These are phyloP conservation scores for Triplophysa tibetana DNA, from an alignment of 2,113 vertebrate genomes.

Conservation along the genomic window DNA sequence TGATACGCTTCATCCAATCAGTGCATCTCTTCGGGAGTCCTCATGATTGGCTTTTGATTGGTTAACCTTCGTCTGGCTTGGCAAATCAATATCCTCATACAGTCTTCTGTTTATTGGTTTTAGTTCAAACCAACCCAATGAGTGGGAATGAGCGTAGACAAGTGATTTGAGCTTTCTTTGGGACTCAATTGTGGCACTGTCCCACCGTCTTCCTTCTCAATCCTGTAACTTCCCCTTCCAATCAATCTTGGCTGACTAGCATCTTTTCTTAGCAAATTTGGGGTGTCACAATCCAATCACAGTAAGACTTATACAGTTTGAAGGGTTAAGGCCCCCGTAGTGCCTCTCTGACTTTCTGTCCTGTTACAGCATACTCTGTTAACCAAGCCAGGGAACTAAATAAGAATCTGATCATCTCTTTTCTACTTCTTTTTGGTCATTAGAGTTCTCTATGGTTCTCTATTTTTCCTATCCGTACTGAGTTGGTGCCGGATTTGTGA, in stretches of 20 bases:
- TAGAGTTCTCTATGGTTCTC: not conserved
- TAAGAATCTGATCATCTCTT: not conserved
- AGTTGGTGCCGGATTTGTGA: not conserved
- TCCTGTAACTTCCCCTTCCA: not conserved
- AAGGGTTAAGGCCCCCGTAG: too few relatives aligned
- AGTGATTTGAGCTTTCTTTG: not conserved
- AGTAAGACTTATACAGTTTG: too few relatives aligned
- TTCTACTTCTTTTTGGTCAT: not conserved
- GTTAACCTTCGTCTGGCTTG: constrained; percentile 32
- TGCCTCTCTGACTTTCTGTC: too few relatives aligned
- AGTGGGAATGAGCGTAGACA: not conserved
- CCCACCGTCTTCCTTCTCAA: not conserved
- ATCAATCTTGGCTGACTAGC: not conserved
- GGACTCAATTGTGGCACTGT: not conserved
- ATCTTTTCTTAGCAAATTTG: not conserved
- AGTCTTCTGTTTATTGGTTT: constrained; percentile 42
- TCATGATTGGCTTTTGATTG: constrained; percentile 55
- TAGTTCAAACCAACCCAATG: constrained; percentile 58
- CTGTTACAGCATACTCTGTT: too few relatives aligned
- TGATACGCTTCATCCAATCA: constrained; percentile 64
- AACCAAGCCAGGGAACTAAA: too few relatives aligned
- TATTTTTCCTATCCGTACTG: not conserved
- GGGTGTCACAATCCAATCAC: too few relatives aligned
- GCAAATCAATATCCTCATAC: constrained; percentile 33
- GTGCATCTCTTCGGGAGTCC: constrained; percentile 47